Conservation (phyloP, 2,888 invertebrate species). For the Tetragnatha montana region DNA sequence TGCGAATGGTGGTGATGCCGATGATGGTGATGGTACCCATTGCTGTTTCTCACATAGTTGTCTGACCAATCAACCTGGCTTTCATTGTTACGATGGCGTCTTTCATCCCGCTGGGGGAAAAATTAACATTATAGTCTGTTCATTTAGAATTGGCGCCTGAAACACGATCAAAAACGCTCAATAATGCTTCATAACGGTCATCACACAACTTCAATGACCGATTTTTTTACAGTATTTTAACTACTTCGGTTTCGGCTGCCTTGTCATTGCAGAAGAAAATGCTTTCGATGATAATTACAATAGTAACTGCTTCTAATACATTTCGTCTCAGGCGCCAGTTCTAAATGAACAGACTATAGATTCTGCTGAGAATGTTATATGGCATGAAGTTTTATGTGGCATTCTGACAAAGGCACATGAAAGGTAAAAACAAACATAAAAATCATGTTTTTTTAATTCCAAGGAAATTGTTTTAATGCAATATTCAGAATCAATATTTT, state of each 20-base stretch:
- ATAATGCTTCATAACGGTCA: too few relatives aligned
- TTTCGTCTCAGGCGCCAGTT: too few relatives aligned
- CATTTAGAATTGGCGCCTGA: neutral
- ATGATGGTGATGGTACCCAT: slow-evolving; percentile 62
- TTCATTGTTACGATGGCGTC: slow-evolving; percentile 51
- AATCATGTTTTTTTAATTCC: neutral
- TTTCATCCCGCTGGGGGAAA: slow-evolving; percentile 48
- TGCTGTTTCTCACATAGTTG: slow-evolving; percentile 54
- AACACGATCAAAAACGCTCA: too few relatives aligned
- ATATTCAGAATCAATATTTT: neutral
- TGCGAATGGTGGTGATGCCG: slow-evolving; percentile 54
- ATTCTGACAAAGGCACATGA: too few relatives aligned
- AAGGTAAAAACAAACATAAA: neutral
- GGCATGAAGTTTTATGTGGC: too few relatives aligned
- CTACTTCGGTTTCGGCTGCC: too few relatives aligned
- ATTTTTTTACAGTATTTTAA: too few relatives aligned
- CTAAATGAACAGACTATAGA: neutral
- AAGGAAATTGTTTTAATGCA: neutral
- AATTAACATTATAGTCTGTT: neutral
- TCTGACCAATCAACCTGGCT: slow-evolving; percentile 58
- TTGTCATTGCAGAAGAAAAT: too few relatives aligned
- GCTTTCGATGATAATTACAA: too few relatives aligned
- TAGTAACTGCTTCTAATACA: too few relatives aligned
- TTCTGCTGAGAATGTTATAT: too few relatives aligned
- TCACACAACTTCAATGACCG: too few relatives aligned